Base-by-base conservation (phyloP, 1,140 invertebrate species). In the Melanaphis sacchari region DNA sequence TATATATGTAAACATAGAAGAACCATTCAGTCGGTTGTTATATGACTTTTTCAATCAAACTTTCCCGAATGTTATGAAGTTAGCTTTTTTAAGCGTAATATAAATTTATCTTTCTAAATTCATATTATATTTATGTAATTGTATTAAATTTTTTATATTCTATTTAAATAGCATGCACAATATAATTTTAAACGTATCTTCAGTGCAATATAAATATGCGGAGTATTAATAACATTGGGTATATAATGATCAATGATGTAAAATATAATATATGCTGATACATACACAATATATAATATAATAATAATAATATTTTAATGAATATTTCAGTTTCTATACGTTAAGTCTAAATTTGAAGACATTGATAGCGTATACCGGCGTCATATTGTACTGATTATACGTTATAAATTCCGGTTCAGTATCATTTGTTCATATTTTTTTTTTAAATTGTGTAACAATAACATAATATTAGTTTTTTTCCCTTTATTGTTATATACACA, bases 31-130 rank as follows among this genome's bases (percentile, higher is more conserved):
- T 38, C 43, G 31, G 91, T 92, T 92, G 22, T 93, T 92, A 85
- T 93, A 93, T 93, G 81, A 85, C 91, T 85, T 85, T 93, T 93
- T 93, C 91, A 93, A 92, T 92, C 91, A 92, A 92, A 92, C 81
- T 92, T 92, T 92, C 52, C n/a, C 43, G 24, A 84, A 49, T 9
- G 76, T 40, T 82, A 81, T 81, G 90, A 18, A 82, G 6, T 21
- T 84, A 7, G 91, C 21, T 84, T n/a, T n/a, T 46, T 46, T 24
- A n/a, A 52, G 26, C n/a, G 22, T 9, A 54, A 49, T 92, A 49
- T 84, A 92, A 84, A 52, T 40, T 36, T 38, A 38, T 84, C 3
- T 84, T 84, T 40, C 24, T 40, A 84, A 84, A n/a, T 76, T 76
- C 15, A 76, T 59, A 59, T 59, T 15, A 59, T 31, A 59, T 59